Conservation (phyloP, 64 coral and sea anemone genomes). For the Montipora sp. region DNA sequence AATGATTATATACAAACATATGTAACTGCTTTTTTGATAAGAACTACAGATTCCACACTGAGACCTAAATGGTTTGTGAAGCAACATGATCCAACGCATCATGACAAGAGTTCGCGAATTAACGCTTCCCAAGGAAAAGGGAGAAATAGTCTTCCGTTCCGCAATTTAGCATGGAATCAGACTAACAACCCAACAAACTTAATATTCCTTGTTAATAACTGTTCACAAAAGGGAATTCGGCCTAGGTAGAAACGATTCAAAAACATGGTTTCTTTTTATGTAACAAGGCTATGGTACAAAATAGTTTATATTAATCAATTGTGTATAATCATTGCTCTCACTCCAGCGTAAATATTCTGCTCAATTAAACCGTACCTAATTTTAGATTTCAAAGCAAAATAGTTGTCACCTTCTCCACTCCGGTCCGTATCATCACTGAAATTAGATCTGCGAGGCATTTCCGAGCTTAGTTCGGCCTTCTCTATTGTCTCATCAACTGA, state of each 20-base stretch:
- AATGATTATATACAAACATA: slow-evolving; percentile 57
- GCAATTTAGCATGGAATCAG: neutral
- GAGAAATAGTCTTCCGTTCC: no score
- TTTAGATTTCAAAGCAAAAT: neutral
- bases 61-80: neutral
- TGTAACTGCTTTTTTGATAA: neutral
- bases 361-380: neutral
- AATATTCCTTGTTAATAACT: neutral
- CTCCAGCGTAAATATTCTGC: neutral
- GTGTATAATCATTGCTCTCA: slow-evolving; percentile 15
- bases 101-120: neutral
- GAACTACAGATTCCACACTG: neutral
- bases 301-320: slow-evolving; percentile 49
- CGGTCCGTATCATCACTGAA: no score
- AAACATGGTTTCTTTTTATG: neutral
- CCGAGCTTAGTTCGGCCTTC: no score
- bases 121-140: neutral
- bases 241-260: neutral
- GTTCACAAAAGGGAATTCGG: neutral
- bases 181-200: neutral
- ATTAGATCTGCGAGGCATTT: no score
- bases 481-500: no score
- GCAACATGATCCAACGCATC: neutral
- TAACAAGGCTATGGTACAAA: slow-evolving; percentile 27
- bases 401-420: no score